Base-by-base conservation (phyloP, 2,797 vertebrate genomes). In the Zenarchopterus dispar region DNA sequence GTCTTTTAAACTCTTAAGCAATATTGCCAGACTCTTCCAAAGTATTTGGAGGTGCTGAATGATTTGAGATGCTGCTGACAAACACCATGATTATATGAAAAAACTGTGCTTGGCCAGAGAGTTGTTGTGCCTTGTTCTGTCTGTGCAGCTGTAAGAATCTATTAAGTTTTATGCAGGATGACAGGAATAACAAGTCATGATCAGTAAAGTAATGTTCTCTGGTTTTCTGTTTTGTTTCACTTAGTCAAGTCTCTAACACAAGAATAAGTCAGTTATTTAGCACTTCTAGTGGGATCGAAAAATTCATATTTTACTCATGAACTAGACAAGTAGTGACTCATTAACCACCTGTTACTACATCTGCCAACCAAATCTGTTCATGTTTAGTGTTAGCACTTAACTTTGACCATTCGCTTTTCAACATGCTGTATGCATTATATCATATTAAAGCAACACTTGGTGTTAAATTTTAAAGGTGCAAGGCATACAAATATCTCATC, bases 311-410 rank as follows among this genome's bases (percentile, higher is more conserved):
- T 65, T 24, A 57, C 49, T 62, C 73, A 69, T n/a, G 57, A 48
- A 73, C 42, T 2, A 72, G 59, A 73, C 69, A 43, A 70, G 69
- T 42, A 67, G 58, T 86, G 84, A 84, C 66, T 89, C 82, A 88
- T 59, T 24, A 57, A 67, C 82, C 83, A 75, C 80, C 81, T 86
- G 84, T 75, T 81, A 67, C 63, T 64, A 77, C 81, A 88, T 77
- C 84, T 90, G 82, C 75, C 67, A 54, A 31, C 70, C 22, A 75
- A 88, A 87, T 84, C 82, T 87, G 85, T 77, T 67, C 58, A 33
- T 75, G 61, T 76, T 75, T 73, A 62, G 63, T 45, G 70, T 56
- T 75, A 17, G 36, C 49, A 69, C 69, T 62, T 67, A 51, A 62
- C 23, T 11, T 56, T 39, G 62, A 42, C 22, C 42, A 22, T 44